Evolutionary conservation across 1,140 invertebrate species (phyloP), one percentile per base, ranked within the genome.

Genomic region (Pararge aegeria): DNA sequence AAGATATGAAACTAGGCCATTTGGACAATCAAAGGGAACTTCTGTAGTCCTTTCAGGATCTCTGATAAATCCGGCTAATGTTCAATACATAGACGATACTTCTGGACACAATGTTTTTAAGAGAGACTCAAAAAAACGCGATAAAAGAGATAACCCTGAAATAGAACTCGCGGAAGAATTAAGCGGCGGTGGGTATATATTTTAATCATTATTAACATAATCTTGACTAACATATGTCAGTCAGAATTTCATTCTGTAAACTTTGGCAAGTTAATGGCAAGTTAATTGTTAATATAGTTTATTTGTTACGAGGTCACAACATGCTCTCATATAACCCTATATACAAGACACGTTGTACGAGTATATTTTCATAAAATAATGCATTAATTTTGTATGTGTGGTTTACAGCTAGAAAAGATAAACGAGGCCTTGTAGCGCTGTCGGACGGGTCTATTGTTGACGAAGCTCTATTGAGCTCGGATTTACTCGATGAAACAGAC

Each of bases 361-460:
- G n/a, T n/a, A n/a, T n/a, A n/a, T n/a, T n/a, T n/a, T n/a, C n/a
- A n/a, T n/a, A n/a, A n/a, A 24, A 24, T 7, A 7, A 4, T 24
- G 24, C 24, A 4, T 24, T 10, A 21, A 48, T 21, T 0, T 48
- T 48, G 2, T 12, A 30, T 55, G 27, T 21, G 24, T 61, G 19
- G 16, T 50, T 74, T 80, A 55, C 66, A 80, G 92, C 87, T 42
- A 92, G 92, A 66, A 91, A 92, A 61, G 91, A 91, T 38, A 94
- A 94, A 66, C 90, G 94, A 3, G 94, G 92, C 6, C 73, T 95
- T 2, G 87, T 94, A 1, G 90, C 92, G 1, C 72, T 94, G 1
- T 90, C 92, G 0, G 93, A 94, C 60, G 94, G 93, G 0, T 92
- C 93, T 1, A 78, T 95, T 21, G 81, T 94, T 0, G 94, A 95